phyloP scores from a whole-genome alignment of 2,113 vertebrate genomes.

The Megaceryle torquata region DNA sequence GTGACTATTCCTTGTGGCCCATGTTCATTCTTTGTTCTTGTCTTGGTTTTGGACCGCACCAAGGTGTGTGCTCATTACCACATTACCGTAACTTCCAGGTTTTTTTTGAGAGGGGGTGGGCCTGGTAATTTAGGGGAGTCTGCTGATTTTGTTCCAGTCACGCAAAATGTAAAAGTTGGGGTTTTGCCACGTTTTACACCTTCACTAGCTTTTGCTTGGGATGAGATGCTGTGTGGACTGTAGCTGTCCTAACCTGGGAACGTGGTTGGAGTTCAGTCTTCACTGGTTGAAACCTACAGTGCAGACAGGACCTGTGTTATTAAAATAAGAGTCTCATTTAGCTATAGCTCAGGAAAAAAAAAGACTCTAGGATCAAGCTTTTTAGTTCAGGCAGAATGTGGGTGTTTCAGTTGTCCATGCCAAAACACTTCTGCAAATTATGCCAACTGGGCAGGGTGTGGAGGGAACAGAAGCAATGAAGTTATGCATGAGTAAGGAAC shows the following conservation, averaged over 20 bases:
- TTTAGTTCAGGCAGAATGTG: constrained; percentile 22
- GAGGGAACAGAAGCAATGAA: constrained; percentile 31
- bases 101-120: neutral
- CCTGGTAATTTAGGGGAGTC: neutral
- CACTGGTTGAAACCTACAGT: neutral
- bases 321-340: neutral
- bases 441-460: constrained; percentile 21
- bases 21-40: rapidly evolving
- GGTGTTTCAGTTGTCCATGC: constrained; percentile 9
- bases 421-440: constrained; percentile 27
- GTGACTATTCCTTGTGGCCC: neutral
- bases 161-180: neutral
- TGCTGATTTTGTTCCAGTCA: neutral
- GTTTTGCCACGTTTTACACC: neutral
- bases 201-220: neutral
- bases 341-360: neutral
- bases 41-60: neutral
- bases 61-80: neutral
- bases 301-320: neutral
- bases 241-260: neutral
- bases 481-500: constrained; percentile 48
- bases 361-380: neutral
- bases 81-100: neutral
- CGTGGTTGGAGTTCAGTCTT: neutral
- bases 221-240: neutral